Base-by-base conservation (phyloP, 2,113 vertebrate species). In the Benitochromis conjunctus region DNA sequence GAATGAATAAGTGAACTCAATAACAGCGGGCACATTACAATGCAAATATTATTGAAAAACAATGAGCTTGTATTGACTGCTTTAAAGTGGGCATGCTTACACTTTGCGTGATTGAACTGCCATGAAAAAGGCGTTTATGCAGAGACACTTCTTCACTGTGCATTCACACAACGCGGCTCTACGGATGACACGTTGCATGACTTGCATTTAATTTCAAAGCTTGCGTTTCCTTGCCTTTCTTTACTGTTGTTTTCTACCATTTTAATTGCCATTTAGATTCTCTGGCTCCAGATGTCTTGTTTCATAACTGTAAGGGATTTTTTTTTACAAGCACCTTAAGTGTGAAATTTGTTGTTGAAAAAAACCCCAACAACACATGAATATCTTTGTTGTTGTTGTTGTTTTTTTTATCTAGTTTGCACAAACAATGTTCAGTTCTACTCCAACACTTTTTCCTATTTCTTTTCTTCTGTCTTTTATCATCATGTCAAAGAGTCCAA, bases 311-410 rank as follows among this genome's bases (percentile, higher is more conserved):
- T n/a, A 31, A 26, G 14, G 11, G 26, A 16, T 1, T 56, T 2
- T 48, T 58, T 55, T 48, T 66, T 26, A 84, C 51, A 77, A 76
- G 29, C 60, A 57, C 81, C 85, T 79, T 24, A 54, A 60, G 87
- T 91, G 91, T 89, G 88, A 93, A 91, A 82, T 69, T 85, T 21
- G 9, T 5, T 53, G n/a, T 55, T 78, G 62, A 80, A 64, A 81
- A 85, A n/a, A 76, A 31, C 6, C 6, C 7, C 14, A 26, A 71
- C 21, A 82, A 57, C 34, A 74, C 57, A 85, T 82, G 38, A 82
- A 64, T 62, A 69, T 80, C 74, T 64, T 3, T 66, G n/a, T 66
- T 41, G 36, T 38, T 3, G 26, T 26, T 26, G 26, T 2, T 31
- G n/a, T 54, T 74, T 46, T 81, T 86, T 89, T 6, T 9, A 69